A percentile compares a stretch with the other conserved stretches of the same genome.
These are phyloP conservation scores for Spinus olivaceus DNA, from an alignment of 2,797 vertebrate species.

Conservation along the genomic window DNA sequence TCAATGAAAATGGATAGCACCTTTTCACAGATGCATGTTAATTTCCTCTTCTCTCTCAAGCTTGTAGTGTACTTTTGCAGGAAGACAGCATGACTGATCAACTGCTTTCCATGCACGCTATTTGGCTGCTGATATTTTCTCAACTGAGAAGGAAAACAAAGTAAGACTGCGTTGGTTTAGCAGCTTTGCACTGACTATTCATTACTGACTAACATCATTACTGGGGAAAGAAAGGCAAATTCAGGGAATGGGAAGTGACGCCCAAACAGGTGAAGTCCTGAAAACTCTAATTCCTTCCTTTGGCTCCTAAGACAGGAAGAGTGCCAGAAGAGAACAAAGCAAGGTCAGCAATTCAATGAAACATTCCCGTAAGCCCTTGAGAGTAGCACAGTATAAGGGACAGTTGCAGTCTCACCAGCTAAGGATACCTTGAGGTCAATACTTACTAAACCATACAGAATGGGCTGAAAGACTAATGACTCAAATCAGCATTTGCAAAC, in stretches of 20 bases:
- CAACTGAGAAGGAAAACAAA: not conserved
- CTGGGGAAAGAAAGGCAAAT: not conserved
- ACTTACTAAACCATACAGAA: not conserved
- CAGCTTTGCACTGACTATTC: not conserved
- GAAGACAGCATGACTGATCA: not conserved
- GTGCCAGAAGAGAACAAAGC: not conserved
- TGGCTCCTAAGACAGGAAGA: not conserved
- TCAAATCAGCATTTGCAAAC: not conserved
- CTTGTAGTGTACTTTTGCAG: not conserved
- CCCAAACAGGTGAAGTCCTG: not conserved
- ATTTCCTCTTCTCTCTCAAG: not conserved
- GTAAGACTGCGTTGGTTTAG: not conserved
- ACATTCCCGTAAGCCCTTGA: not conserved
- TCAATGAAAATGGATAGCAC: not conserved
- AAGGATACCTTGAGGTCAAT: not conserved
- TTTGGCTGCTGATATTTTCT: not conserved
- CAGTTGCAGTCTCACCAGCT: not conserved
- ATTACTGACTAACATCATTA: not conserved
- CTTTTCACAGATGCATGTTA: not conserved
- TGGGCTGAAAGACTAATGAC: not conserved
- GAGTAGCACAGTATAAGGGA: not conserved
- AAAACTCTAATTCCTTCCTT: not conserved
- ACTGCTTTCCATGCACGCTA: not conserved
- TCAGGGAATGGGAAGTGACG: not conserved
- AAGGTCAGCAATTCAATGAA: not conserved